phyloP scores from a whole-genome alignment of 2,888 invertebrate genomes.

The Athripsodes cinereus region DNA sequence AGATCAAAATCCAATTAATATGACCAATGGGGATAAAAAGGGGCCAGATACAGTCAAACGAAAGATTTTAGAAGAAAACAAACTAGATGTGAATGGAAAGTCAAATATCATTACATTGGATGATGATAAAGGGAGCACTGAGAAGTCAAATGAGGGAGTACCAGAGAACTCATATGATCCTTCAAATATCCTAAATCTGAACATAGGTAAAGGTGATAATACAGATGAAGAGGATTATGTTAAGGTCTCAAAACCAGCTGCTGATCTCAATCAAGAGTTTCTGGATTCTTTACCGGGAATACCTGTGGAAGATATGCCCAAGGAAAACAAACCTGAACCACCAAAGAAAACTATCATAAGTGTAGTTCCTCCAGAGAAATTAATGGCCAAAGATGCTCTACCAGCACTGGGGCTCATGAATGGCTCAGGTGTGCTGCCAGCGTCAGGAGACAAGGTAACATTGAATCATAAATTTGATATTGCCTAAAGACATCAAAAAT shows the following conservation, averaged over 20 bases:
- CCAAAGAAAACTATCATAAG: conserved; percentile 25
- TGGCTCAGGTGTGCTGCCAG: conserved; percentile 1
- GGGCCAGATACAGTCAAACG: conserved; percentile 12
- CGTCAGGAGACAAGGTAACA: conserved; percentile 4
- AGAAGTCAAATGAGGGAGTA: conserved; percentile 9
- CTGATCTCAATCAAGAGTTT: conserved; percentile 43
- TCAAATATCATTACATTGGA: conserved; percentile 8
- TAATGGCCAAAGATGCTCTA: conserved; percentile 12
- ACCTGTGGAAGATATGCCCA: conserved; percentile 5
- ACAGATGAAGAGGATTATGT: conserved; percentile 31
- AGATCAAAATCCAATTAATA: conserved; percentile 4
- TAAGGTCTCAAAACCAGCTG: conserved; percentile 36
- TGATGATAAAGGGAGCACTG: conserved; percentile 8
- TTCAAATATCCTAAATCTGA: conserved; percentile 24
- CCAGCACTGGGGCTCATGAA: conserved; percentile 2
- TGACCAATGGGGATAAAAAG: conserved; percentile 15
- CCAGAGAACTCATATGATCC: conserved; percentile 24
- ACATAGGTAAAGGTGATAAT: conserved; percentile 32
- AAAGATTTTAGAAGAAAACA: conserved; percentile 11
- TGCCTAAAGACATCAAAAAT: neutral
- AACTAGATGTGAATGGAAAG: conserved; percentile 1
- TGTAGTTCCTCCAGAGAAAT: conserved; percentile 40
- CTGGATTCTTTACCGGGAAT: conserved; percentile 37
- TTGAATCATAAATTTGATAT: conserved; percentile 1
- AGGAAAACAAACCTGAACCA: conserved; percentile 6